Percentiles rank a stretch among this genome's conserved stretches.
Evolutionary conservation across 2,797 vertebrate species (phyloP).

Genomic region (Propithecus deckenii): DNA sequence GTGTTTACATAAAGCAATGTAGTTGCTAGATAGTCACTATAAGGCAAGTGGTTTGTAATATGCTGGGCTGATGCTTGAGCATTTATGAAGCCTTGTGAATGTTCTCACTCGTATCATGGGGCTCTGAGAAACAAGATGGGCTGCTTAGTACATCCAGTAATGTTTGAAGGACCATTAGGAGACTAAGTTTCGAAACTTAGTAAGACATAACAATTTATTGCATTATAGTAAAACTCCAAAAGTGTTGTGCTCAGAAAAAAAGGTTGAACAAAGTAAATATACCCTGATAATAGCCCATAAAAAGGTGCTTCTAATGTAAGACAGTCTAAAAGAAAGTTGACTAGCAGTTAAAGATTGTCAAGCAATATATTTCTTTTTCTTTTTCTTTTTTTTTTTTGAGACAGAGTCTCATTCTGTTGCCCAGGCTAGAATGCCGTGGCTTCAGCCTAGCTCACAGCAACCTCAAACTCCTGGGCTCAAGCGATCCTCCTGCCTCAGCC

Average conservation of each 20-base stretch:
- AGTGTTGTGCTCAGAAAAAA: not conserved
- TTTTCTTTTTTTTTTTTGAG: no score
- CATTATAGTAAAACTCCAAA: not conserved
- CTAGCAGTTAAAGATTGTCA: not conserved
- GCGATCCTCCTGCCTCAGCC: no score
- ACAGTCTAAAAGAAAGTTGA: not conserved
- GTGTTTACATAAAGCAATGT: not conserved
- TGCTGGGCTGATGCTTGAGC: not conserved
- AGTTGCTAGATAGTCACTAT: not conserved
- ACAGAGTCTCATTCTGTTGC: no score
- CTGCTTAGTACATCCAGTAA: not conserved
- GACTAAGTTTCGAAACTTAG: constrained; percentile 5
- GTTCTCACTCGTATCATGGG: not conserved
- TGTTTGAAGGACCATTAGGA: not conserved
- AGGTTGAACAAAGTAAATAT: not conserved
- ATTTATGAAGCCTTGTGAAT: not conserved
- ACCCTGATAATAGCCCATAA: not conserved
- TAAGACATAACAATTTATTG: not conserved
- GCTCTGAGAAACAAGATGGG: not conserved
- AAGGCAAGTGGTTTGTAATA: not conserved
- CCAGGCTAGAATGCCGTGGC: no score
- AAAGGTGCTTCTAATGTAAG: not conserved
- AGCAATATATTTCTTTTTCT: not conserved
- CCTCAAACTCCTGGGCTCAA: no score
- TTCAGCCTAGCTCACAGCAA: no score